A percentile compares a stretch with the other conserved stretches of the same genome.
Conservation (phyloP, 2,797 vertebrate genomes). For the Adrianichthys oophorus region DNA sequence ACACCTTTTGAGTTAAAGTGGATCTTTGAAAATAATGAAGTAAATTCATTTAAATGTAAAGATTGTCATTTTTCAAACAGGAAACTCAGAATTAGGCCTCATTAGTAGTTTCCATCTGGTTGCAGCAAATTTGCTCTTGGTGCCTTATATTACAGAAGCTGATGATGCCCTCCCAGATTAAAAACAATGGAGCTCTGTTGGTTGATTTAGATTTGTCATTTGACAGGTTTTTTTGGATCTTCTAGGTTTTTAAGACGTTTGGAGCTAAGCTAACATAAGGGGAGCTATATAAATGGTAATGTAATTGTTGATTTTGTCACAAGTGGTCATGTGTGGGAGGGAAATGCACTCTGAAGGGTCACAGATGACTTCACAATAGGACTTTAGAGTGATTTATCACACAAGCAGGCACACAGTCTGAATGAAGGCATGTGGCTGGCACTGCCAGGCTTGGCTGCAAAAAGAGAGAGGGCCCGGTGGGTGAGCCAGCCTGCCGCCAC, state of each 20-base stretch:
- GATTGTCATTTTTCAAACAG: too few species aligned
- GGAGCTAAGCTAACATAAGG: not conserved
- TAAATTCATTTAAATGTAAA: too few species aligned
- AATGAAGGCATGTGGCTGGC: conserved; percentile 70
- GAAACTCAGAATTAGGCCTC: too few species aligned
- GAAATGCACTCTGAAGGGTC: conserved; percentile 50
- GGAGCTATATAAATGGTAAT: not conserved
- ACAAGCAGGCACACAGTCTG: conserved; percentile 34
- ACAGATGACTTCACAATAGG: conserved; percentile 65
- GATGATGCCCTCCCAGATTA: not conserved
- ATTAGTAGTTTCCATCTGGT: not conserved
- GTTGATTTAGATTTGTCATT: not conserved
- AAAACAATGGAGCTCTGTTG: not conserved
- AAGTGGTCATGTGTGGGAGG: conserved; percentile 3
- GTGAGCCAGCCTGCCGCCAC: conserved; percentile 20
- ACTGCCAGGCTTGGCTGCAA: conserved; percentile 64
- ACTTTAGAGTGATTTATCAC: conserved; percentile 42
- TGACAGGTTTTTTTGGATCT: not conserved
- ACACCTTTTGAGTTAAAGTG: too few species aligned
- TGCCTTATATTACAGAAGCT: not conserved
- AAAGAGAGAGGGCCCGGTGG: conserved; percentile 38
- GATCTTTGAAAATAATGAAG: too few species aligned
- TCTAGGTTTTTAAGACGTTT: not conserved
- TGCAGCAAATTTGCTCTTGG: not conserved
- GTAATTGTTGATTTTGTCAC: not conserved